These are phyloP conservation scores for Frieseomelitta varia DNA, from an alignment of 1,140 invertebrate species.

Conservation along the genomic window DNA sequence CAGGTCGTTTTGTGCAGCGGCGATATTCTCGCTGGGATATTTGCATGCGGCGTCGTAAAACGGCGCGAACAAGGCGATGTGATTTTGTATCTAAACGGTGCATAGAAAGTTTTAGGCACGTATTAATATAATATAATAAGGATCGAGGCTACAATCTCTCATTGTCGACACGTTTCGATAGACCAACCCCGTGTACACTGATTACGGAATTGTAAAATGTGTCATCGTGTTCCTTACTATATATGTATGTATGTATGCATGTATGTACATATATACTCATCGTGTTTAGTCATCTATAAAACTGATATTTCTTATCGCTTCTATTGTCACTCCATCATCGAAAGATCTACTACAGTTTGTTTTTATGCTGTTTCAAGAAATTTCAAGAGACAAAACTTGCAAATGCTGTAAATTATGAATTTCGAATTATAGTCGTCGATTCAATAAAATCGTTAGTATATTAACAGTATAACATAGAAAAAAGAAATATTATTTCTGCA, in stretches of 20 bases:
- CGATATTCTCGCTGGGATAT: constrained; percentile 9
- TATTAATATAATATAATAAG: background rate
- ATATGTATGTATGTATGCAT: background rate
- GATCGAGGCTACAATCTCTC: background rate
- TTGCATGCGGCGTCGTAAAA: constrained; percentile 11
- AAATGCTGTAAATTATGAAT: too few species aligned
- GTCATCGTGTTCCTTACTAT: background rate
- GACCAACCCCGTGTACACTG: background rate
- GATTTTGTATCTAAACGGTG: constrained; percentile 5
- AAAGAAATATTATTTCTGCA: too few species aligned
- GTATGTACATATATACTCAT: background rate
- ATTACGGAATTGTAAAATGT: constrained; percentile 5
- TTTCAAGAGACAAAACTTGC: background rate
- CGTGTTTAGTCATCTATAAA: background rate
- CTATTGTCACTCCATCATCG: background rate
- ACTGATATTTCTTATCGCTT: constrained; percentile 8
- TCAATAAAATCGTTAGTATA: too few species aligned
- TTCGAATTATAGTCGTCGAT: too few species aligned
- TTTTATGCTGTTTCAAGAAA: background rate
- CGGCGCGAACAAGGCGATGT: background rate
- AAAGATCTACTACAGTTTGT: background rate
- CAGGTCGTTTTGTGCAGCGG: constrained; percentile 3
- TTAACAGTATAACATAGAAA: too few species aligned
- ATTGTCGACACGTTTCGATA: background rate
- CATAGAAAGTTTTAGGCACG: background rate